Percentiles rank a stretch among this genome's conserved stretches.
Evolutionary conservation across 2,113 vertebrate genomes (phyloP).

Genomic region (Plecturocebus donacophilus): DNA sequence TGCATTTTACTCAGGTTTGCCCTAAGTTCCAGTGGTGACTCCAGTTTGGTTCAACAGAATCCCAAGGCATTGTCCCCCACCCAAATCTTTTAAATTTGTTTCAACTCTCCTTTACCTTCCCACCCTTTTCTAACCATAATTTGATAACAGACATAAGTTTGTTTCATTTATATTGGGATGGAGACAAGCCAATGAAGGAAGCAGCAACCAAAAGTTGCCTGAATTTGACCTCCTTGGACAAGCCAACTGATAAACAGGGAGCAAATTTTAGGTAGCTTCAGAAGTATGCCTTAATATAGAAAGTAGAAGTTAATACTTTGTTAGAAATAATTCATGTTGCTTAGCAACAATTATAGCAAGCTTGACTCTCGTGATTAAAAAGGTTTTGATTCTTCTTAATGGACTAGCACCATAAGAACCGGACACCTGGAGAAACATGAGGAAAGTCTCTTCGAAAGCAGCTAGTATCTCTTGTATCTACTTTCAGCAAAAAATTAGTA

Average conservation of each 20-base stretch:
- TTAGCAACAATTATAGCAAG: constrained; percentile 70
- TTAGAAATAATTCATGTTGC: constrained; percentile 68
- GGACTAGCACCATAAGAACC: constrained; percentile 85
- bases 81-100: constrained; percentile 69
- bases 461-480: constrained; percentile 86
- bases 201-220: constrained; percentile 66
- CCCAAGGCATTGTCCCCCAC: constrained; percentile 45
- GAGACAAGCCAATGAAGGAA: constrained; percentile 69
- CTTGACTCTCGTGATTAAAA: constrained; percentile 71
- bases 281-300: constrained; percentile 59
- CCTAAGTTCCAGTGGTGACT: constrained; percentile 83
- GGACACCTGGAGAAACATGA: constrained; percentile 83
- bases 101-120: constrained; percentile 60
- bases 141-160: constrained; percentile 21
- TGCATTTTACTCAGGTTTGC: constrained; percentile 82
- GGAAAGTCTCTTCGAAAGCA: constrained; percentile 88
- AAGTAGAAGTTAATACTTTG: constrained; percentile 56
- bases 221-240: constrained; percentile 65
- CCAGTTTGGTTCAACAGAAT: constrained; percentile 68
- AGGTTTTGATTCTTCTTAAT: constrained; percentile 73
- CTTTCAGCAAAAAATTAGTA: constrained; percentile 87
- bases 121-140: constrained; percentile 50
- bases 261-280: constrained; percentile 66
- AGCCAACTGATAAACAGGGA: constrained; percentile 52
- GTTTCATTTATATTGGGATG: constrained; percentile 55